Conservation (phyloP, 2,113 vertebrate genomes). For the Brachypodius melanocephalos region DNA sequence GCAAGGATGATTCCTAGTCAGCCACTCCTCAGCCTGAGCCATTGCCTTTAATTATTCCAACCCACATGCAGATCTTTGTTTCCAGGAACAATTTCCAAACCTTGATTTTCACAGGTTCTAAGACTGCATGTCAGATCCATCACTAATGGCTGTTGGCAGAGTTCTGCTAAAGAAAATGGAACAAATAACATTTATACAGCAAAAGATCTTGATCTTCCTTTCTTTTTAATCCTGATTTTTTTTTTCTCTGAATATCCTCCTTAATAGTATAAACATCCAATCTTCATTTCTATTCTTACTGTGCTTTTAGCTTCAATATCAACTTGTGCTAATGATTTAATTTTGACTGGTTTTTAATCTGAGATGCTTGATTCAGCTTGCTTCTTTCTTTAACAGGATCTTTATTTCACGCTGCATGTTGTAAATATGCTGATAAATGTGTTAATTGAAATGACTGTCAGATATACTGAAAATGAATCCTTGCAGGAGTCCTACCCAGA, state of each 20-base stretch:
- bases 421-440: slow-evolving; percentile 46
- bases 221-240: background rate
- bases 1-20: background rate
- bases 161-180: background rate
- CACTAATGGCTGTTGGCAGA: background rate
- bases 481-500: slow-evolving; percentile 22
- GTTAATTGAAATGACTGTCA: slow-evolving; percentile 60
- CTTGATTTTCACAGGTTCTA: background rate
- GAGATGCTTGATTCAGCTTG: slow-evolving; percentile 16
- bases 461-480: slow-evolving; percentile 16
- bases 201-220: background rate
- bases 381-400: background rate
- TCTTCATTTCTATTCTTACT: background rate
- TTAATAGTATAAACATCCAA: background rate
- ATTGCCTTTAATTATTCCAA: background rate
- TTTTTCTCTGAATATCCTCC: background rate
- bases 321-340: background rate
- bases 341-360: background rate
- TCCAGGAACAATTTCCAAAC: background rate
- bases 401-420: slow-evolving; percentile 26
- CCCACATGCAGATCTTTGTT: background rate
- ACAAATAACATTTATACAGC: background rate
- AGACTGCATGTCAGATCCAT: background rate
- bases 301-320: background rate
- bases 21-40: background rate